Base-by-base conservation (phyloP, 1,140 invertebrate species). In the Pinna nobilis region DNA sequence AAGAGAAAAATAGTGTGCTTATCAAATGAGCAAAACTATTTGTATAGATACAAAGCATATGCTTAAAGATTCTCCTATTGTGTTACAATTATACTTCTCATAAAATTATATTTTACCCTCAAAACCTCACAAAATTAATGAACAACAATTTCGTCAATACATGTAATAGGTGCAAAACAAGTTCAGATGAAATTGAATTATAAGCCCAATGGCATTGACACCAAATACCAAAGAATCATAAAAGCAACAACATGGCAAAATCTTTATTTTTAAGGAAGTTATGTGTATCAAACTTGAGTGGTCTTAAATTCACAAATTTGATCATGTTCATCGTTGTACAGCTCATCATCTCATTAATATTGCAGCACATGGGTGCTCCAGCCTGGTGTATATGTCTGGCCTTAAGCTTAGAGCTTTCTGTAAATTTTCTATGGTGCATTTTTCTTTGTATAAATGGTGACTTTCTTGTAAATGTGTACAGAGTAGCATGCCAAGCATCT, bases 341-440 rank as follows among this genome's bases (percentile, higher is more conserved):
- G 37, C 55, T 57, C 55, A 57, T 33, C 55, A 15, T 57, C n/a
- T n/a, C 55, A 57, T 32, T 57, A 33, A 35, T 57, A 5, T 57
- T n/a, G n/a, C n/a, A n/a, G 55, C 37, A 57, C 33, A 57, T 15
- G 13, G 33, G 55, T 57, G 55, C 33, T 57, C 33, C 37, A 57
- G 33, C 33, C 20, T 32, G 23, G 11, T 15, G 7, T 15, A 7
- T 20, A 9, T 41, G 33, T 39, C 18, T 61, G 13, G 15, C 28
- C 20, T 33, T 30, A 61, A 61, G 59, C 59, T 61, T 44, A 61
- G 59, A 61, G 59, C 59, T 61, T 61, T 41, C 39, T 33, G 20
- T 61, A 35, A 61, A 61, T 41, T 32, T 37, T n/a, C 39, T 23
- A 61, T 41, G 59, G 59, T 61, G 59, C 59, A 61, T 61, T 61